Conservation (phyloP, 1,140 invertebrate species). For the Heterodera carotae region DNA sequence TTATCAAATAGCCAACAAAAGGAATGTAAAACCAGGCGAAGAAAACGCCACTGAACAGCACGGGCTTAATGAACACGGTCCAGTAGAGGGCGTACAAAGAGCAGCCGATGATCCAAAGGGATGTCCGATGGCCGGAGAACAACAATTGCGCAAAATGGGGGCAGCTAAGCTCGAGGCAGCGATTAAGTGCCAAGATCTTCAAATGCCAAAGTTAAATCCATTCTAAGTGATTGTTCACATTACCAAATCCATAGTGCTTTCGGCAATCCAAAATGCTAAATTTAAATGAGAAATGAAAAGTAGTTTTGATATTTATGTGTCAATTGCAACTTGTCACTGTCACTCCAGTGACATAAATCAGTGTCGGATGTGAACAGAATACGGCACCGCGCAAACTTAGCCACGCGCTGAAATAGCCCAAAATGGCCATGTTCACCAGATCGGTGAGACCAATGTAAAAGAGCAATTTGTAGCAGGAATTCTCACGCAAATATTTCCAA, state of each 20-base stretch:
- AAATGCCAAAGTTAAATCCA: too few relatives aligned
- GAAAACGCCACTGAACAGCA: slow-evolving; percentile 28
- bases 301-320: too few relatives aligned
- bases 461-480: too few relatives aligned
- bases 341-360: slow-evolving; percentile 21
- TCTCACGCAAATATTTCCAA: slow-evolving; percentile 3
- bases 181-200: slow-evolving; percentile 18
- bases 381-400: slow-evolving; percentile 13
- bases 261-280: slow-evolving; percentile 20
- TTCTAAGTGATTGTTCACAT: too few relatives aligned
- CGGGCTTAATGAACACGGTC: slow-evolving; percentile 24
- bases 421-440: slow-evolving; percentile 1
- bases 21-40: slow-evolving; percentile 37
- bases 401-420: slow-evolving; percentile 12
- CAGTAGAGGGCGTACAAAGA: slow-evolving; percentile 12
- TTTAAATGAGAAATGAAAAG: too few relatives aligned
- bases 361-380: slow-evolving; percentile 20
- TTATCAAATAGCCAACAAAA: slow-evolving; percentile 30
- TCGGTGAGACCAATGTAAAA: slow-evolving; percentile 15
- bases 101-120: slow-evolving; percentile 11
- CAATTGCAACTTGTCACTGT: not conserved
- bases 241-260: slow-evolving; percentile 21
- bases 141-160: not conserved
- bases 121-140: slow-evolving; percentile 1
- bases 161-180: slow-evolving; percentile 9